phyloP scores from a whole-genome alignment of 2,888 invertebrate species.

The Andrena minutula region DNA sequence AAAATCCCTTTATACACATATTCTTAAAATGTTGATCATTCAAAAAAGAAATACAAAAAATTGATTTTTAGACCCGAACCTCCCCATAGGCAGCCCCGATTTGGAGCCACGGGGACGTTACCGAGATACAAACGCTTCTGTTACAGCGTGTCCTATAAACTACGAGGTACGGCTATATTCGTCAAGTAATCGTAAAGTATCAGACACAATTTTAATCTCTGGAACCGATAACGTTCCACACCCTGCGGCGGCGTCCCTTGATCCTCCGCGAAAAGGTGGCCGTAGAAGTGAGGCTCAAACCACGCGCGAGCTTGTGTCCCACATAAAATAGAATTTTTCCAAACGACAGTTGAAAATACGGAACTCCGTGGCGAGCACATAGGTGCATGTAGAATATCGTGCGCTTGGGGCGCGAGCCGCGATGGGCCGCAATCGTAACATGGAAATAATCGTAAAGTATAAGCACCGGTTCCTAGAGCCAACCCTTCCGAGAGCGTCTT shows the following conservation, averaged over 20 bases:
- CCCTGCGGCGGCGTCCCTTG: background rate
- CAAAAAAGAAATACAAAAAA: too few relatives aligned
- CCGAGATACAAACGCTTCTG: conserved; percentile 6
- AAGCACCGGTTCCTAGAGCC: background rate
- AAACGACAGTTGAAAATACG: background rate
- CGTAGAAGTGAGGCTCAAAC: background rate
- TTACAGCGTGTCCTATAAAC: conserved; percentile 36
- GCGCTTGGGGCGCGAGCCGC: background rate
- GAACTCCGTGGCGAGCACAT: background rate
- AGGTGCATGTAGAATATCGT: conserved; percentile 1
- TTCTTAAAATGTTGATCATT: too few relatives aligned
- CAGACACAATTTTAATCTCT: conserved; percentile 13
- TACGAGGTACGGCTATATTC: background rate
- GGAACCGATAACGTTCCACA: conserved; percentile 2
- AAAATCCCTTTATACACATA: too few relatives aligned
- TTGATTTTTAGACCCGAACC: too few relatives aligned
- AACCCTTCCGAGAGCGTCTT: conserved; percentile 28
- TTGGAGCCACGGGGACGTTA: conserved; percentile 1
- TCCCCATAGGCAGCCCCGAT: background rate
- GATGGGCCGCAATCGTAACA: conserved; percentile 2
- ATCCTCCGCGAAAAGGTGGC: background rate
- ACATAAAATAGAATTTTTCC: background rate
- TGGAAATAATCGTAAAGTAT: conserved; percentile 40
- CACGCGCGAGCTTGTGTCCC: background rate
- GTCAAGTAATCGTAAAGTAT: conserved; percentile 23